phyloP scores from a whole-genome alignment of 2,797 vertebrate genomes.

The Rhinophrynus dorsalis region DNA sequence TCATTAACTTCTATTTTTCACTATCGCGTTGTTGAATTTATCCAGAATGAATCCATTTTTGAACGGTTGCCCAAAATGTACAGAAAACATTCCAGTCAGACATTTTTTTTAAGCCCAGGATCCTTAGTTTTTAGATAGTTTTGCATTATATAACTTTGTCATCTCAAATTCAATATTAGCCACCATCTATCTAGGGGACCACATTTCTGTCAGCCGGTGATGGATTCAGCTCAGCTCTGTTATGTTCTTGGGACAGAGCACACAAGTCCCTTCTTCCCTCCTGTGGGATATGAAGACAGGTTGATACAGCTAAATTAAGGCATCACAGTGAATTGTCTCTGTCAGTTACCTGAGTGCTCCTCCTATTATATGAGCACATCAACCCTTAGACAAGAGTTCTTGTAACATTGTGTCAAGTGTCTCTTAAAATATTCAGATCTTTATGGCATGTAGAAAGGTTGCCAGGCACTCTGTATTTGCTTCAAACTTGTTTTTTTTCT shows the following conservation, averaged over 20 bases:
- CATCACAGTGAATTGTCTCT: conserved; percentile 10
- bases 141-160: conserved; percentile 28
- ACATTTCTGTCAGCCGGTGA: conserved; percentile 14
- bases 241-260: neutral
- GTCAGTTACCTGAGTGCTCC: conserved; percentile 7
- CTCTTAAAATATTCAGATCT: conserved; percentile 17
- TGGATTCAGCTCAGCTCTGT: conserved; percentile 11
- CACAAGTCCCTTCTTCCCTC: conserved; percentile 10
- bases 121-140: neutral
- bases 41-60: no score
- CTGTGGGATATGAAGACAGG: conserved; percentile 9
- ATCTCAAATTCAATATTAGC: conserved; percentile 8
- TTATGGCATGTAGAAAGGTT: neutral
- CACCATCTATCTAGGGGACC: neutral
- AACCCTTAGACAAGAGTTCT: neutral
- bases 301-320: conserved; percentile 21
- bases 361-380: neutral
- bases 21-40: no score
- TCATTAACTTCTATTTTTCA: no score
- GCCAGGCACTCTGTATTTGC: neutral
- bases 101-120: no score
- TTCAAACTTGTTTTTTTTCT: neutral
- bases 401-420: neutral
- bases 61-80: no score
- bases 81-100: no score